phyloP scores from a whole-genome alignment of 35 echinoderm and acorn worm species.

The Patiria miniata region DNA sequence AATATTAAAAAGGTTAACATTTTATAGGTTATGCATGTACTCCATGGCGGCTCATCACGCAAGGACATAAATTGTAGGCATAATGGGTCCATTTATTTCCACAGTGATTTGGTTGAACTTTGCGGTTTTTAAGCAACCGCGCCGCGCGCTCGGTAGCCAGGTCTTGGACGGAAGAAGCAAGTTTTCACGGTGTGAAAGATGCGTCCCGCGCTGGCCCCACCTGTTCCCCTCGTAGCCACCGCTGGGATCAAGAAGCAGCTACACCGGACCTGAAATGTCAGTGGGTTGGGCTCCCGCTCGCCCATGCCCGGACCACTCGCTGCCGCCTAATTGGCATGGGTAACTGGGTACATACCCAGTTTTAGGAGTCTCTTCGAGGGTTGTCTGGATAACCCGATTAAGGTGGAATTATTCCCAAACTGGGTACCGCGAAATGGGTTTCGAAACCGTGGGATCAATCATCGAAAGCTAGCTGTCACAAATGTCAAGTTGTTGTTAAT shows the following conservation, averaged over 20 bases:
- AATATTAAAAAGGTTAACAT: not conserved
- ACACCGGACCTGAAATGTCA: constrained; percentile 17
- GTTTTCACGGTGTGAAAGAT: constrained; percentile 22
- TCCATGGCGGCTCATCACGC: not conserved
- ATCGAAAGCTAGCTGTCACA: not conserved
- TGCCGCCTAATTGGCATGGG: constrained; percentile 4
- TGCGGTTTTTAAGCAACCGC: constrained; percentile 4
- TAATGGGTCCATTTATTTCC: not conserved
- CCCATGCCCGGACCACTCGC: not conserved
- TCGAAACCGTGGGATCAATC: constrained; percentile 9
- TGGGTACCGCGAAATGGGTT: constrained; percentile 17
- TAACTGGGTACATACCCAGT: constrained; percentile 2
- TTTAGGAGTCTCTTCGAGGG: not conserved
- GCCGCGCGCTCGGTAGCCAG: not conserved
- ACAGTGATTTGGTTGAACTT: not conserved
- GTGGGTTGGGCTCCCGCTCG: not conserved
- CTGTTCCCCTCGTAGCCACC: constrained; percentile 6
- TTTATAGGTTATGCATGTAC: not conserved
- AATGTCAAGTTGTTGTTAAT: not conserved
- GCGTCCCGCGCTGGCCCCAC: not conserved
- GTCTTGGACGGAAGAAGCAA: not conserved
- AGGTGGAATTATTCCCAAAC: not conserved
- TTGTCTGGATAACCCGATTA: constrained; percentile 19
- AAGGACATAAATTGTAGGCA: not conserved
- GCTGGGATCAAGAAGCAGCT: not conserved